Evolutionary conservation across 1,140 invertebrate genomes (phyloP).

Genomic region (Dolichoris vasculosae): DNA sequence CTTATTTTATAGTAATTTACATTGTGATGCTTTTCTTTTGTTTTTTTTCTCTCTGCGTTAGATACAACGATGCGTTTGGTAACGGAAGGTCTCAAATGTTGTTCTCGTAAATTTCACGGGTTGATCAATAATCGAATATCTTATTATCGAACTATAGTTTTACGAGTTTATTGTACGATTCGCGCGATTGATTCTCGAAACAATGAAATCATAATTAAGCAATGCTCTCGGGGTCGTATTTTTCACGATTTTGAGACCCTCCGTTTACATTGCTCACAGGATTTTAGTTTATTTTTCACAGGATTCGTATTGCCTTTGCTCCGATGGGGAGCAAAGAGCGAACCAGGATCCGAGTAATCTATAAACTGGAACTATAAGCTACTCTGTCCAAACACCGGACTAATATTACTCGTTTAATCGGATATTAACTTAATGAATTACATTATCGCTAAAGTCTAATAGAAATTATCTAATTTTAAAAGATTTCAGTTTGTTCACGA

Average conservation of each 20-base stretch:
- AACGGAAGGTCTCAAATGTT: conserved; percentile 45
- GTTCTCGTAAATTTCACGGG: neutral
- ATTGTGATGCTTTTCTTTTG: conserved; percentile 46
- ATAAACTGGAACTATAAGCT: conserved; percentile 46
- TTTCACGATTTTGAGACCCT: conserved; percentile 36
- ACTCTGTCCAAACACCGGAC: conserved; percentile 44
- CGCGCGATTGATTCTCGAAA: neutral
- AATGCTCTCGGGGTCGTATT: neutral
- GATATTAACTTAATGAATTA: conserved; percentile 45
- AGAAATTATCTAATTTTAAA: conserved; percentile 50
- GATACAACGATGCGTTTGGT: conserved; percentile 40
- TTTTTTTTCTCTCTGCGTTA: no score
- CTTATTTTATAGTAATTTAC: conserved; percentile 21
- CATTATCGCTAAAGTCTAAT: conserved; percentile 43
- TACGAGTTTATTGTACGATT: neutral
- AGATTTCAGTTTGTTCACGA: conserved; percentile 44
- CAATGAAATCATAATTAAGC: neutral
- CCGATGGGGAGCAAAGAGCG: neutral
- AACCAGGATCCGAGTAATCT: conserved; percentile 35
- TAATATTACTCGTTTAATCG: conserved; percentile 43
- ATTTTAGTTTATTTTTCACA: conserved; percentile 36
- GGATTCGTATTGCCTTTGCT: conserved; percentile 17
- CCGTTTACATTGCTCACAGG: conserved; percentile 34
- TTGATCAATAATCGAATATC: neutral
- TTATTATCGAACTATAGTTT: neutral